Percentiles rank a stretch among this genome's conserved stretches.
Evolutionary conservation across 2,797 vertebrate species (phyloP).

Genomic region (Zalophus californianus): DNA sequence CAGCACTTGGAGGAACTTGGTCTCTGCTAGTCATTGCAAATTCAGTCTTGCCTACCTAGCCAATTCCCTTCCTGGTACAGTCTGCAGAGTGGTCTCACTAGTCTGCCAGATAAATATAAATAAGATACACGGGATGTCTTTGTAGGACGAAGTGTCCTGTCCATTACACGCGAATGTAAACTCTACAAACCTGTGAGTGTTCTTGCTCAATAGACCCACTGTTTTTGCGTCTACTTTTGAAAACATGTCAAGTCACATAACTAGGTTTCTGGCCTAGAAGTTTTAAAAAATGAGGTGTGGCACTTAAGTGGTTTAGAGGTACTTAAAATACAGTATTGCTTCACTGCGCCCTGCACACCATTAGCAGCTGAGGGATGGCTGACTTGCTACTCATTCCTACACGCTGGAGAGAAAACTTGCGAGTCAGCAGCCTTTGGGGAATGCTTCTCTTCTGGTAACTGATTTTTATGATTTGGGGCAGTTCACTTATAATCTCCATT

Average conservation of each 20-base stretch:
- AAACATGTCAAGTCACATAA: constrained; percentile 42
- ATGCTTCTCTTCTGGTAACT: not conserved
- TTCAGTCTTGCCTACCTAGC: not conserved
- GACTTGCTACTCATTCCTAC: not conserved
- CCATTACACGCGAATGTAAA: not conserved
- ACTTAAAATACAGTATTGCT: constrained; percentile 39
- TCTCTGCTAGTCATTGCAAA: not conserved
- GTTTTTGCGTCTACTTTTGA: constrained; percentile 33
- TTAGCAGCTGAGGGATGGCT: not conserved
- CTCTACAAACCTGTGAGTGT: not conserved
- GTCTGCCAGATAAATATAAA: constrained; percentile 54
- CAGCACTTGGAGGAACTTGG: not conserved
- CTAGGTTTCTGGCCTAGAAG: constrained; percentile 52
- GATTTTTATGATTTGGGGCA: not conserved
- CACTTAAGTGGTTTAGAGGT: constrained; percentile 47
- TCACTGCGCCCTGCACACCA: not conserved
- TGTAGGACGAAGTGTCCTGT: constrained; percentile 30
- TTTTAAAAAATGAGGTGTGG: constrained; percentile 46
- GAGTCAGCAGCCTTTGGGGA: not conserved
- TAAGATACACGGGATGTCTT: not conserved
- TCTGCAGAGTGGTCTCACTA: not conserved
- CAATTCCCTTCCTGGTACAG: not conserved
- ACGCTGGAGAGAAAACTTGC: not conserved
- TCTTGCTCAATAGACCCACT: not conserved
- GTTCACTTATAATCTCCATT: constrained; percentile 7